These are phyloP conservation scores for Idaea biselata DNA, from an alignment of 2,888 invertebrate genomes.

Conservation along the genomic window DNA sequence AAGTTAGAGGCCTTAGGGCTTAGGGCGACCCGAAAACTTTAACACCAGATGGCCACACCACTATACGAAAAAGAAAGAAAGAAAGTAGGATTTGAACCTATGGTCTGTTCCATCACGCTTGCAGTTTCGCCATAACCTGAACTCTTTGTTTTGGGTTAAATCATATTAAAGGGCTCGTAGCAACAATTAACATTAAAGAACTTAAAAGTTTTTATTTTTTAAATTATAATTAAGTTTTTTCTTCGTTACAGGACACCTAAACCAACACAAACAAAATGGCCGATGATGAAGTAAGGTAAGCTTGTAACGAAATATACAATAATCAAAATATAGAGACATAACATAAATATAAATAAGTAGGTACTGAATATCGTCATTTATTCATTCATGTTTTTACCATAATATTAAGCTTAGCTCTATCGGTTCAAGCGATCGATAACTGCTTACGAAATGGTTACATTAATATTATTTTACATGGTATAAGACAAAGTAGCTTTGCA, in stretches of 20 bases:
- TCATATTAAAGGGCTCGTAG: no score
- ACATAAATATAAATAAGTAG: neutral
- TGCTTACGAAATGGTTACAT: neutral
- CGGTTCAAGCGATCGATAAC: neutral
- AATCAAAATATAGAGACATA: neutral
- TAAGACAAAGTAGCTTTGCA: no score
- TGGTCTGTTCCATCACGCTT: no score
- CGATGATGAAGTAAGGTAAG: conserved; percentile 97
- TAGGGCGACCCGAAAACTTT: no score
- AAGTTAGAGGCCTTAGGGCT: no score
- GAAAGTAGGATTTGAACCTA: no score
- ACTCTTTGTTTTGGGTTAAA: no score
- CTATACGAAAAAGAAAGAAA: no score
- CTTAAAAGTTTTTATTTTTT: neutral
- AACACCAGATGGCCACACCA: no score
- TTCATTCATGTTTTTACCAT: neutral
- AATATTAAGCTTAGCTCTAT: neutral
- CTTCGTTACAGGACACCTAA: conserved; percentile 80
- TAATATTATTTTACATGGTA: neutral
- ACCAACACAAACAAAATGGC: conserved; percentile 87
- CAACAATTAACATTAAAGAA: no score
- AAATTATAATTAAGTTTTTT: conserved; percentile 5
- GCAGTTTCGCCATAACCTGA: no score
- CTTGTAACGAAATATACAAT: neutral
- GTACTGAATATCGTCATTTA: neutral